These are phyloP conservation scores for Bos javanicus DNA, from an alignment of 2,113 vertebrate genomes.

Conservation along the genomic window DNA sequence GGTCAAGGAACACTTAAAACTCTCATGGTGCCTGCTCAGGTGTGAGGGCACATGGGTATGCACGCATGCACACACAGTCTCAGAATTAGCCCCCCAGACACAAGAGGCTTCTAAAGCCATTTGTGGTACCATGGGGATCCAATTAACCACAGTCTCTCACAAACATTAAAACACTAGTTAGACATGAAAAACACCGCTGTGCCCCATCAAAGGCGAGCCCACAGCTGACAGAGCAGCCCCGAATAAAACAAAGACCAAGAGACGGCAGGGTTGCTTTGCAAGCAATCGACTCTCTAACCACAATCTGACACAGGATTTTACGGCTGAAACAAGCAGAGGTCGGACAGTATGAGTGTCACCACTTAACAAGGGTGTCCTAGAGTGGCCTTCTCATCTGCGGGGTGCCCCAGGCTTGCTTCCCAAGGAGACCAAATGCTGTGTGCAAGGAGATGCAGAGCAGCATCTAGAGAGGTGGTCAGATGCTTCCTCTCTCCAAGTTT, in stretches of 20 bases:
- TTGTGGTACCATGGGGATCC: constrained; percentile 56
- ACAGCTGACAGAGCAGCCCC: constrained; percentile 26
- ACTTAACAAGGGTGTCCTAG: background rate
- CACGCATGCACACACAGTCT: background rate
- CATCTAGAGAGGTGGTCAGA: background rate
- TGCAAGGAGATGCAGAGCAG: background rate
- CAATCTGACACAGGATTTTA: constrained; percentile 34
- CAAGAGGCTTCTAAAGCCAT: constrained; percentile 29
- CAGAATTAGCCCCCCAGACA: background rate
- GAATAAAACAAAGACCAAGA: constrained; percentile 49
- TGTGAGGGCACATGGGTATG: background rate
- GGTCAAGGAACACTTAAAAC: background rate
- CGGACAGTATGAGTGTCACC: background rate
- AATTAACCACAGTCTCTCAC: constrained; percentile 54
- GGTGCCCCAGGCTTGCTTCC: background rate
- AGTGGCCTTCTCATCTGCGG: background rate
- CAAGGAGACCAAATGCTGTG: background rate
- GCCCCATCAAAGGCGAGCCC: constrained; percentile 49
- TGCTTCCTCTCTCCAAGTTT: background rate
- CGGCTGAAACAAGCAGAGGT: background rate
- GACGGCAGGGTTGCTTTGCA: constrained; percentile 13
- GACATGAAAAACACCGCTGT: constrained; percentile 42
- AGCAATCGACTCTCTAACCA: constrained; percentile 33
- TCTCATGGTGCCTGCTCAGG: background rate
- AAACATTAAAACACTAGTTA: constrained; percentile 56